Conservation (phyloP, 2,113 vertebrate species). For the Nerophis lumbriciformis region DNA sequence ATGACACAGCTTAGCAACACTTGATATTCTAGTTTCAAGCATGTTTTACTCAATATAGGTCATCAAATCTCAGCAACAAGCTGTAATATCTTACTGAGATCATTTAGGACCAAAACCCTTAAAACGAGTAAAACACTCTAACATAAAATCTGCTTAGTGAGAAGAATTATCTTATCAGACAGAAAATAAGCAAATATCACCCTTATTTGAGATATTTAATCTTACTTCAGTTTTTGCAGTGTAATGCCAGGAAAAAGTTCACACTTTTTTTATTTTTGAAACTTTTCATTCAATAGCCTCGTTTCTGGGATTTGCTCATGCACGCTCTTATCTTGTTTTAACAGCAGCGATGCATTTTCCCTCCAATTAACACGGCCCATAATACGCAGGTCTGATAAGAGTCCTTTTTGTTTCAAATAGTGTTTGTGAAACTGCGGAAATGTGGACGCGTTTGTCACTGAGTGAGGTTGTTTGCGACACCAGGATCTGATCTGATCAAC, state of each 20-base stretch:
- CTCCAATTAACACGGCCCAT: constrained; percentile 71
- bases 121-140: too few relatives aligned
- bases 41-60: too few relatives aligned
- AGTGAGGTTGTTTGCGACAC: constrained; percentile 51
- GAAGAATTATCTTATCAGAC: too few relatives aligned
- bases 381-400: constrained; percentile 72
- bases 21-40: too few relatives aligned
- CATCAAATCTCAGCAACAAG: too few relatives aligned
- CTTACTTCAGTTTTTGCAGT: too few relatives aligned
- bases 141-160: too few relatives aligned
- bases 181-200: too few relatives aligned
- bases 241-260: constrained; percentile 23
- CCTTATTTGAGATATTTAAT: too few relatives aligned
- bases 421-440: constrained; percentile 70
- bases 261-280: constrained; percentile 47
- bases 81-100: too few relatives aligned
- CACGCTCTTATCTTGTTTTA: constrained; percentile 76
- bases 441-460: constrained; percentile 70
- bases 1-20: too few relatives aligned
- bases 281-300: constrained; percentile 56
- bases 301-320: constrained; percentile 39
- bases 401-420: constrained; percentile 66
- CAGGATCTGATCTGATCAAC: constrained; percentile 56
- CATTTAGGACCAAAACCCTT: too few relatives aligned
- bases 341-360: constrained; percentile 70